Evolutionary conservation across 2,888 invertebrate genomes (phyloP), one percentile per base, ranked within the genome.

Genomic region (Melinaea menophilus): DNA sequence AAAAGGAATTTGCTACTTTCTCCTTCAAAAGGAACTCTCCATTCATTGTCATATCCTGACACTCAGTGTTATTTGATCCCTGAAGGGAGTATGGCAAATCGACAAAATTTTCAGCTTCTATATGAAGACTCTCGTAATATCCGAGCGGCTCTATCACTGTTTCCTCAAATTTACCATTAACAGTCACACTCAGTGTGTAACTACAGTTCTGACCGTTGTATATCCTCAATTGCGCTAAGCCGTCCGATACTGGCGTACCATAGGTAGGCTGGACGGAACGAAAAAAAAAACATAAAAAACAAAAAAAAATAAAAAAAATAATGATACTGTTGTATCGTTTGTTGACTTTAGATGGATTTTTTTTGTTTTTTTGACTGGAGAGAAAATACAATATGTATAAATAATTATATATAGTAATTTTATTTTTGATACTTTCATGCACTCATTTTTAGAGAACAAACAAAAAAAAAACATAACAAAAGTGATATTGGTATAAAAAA

Each of bases 201-300:
- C 88, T 84, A 72, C 94, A 94, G 41, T 91, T 84, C 73, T 91
- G 90, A 4, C 93, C 93, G 71, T 96, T 96, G 81, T 94, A 96
- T 4, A 96, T 82, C 69, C 95, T 90, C 22, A 96, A 69, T 73
- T 96, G 95, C 0, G 92, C 92, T 34, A 91, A 76, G 1, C 93
- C 93, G 4, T 79, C 73, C 5, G 89, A 73, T 9, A 95, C 94
- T 12, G 93, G 90, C 2, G 86, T 89, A 47, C 88, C 88, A 62
- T 94, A 93, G 0, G 93, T 92, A 65, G 91, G 88, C 91, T 95
- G 82, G 37, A 81, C 1, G 22, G 22, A 22, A 22, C 22, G 22
- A 80, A 66, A 57, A 35, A 37, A 56, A 54, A 31, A 37, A 55
- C 11, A n/a, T 31, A 7, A 55, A n/a, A 55, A 11, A n/a, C 3